These are phyloP conservation scores for Meda fulgida DNA, from an alignment of 2,797 vertebrate genomes.

Conservation along the genomic window DNA sequence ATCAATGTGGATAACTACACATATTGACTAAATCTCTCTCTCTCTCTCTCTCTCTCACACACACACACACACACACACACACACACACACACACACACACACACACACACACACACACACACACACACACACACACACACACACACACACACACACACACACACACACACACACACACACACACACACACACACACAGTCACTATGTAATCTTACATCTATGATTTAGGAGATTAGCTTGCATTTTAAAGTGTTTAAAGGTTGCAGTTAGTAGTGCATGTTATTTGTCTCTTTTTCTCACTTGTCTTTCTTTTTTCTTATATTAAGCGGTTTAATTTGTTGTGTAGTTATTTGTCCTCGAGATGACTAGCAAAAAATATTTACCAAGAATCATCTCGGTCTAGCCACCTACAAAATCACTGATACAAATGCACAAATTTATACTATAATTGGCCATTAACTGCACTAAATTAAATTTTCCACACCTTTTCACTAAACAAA, in stretches of 20 bases:
- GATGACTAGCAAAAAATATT: neutral
- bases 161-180: no score
- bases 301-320: neutral
- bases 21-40: conserved; percentile 44
- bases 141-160: neutral
- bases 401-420: neutral
- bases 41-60: no score
- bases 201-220: neutral
- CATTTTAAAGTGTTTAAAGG: conserved; percentile 9
- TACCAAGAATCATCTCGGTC: neutral
- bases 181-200: no score
- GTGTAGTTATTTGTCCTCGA: neutral
- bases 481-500: neutral
- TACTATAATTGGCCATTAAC: neutral
- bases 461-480: neutral
- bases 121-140: no score
- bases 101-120: no score
- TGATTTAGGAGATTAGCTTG: neutral
- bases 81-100: no score
- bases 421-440: neutral
- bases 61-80: neutral
- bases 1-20: conserved; percentile 26
- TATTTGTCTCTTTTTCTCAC: conserved; percentile 5
- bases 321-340: neutral
- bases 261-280: neutral